Base-by-base conservation (phyloP, 1,140 invertebrate species). In the Saxidomus purpurata region DNA sequence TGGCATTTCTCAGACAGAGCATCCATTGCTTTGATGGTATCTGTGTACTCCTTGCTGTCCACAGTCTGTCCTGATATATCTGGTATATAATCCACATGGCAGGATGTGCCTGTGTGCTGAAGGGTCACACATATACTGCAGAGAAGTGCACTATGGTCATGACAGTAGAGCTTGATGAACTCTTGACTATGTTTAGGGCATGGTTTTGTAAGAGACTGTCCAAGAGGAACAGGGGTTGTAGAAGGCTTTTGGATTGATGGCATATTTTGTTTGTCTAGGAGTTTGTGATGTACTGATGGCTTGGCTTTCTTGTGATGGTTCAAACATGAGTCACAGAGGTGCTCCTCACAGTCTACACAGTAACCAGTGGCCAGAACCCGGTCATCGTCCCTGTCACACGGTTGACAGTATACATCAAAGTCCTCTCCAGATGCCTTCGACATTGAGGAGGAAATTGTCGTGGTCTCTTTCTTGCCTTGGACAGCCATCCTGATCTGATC, bases 131-230 rank as follows among this genome's bases (percentile, higher is more conserved):
- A 76, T 0, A 76, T 25, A 76, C 40, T 47, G 25, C 71, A 76
- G 6, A 76, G 71, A 11, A 47, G 25, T 0, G n/a, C 25, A 0
- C 28, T 49, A 49, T 76, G 71, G 25, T 76, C 40, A 76, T 25
- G 0, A n/a, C 71, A 76, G 71, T 76, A 76, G 25, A 76, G 8
- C 71, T 76, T 47, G 40, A 76, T 76, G 9, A 43, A 3, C n/a
- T 49, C 40, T 1, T 76, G 11, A 1, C n/a, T 49, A 38, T 76
- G 71, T 25, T 0, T 43, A n/a, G 9, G 4, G 25, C 71, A 76
- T 28, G 71, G 40, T 49, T 40, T 76, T 43, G 71, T 76, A n/a
- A 76, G 22, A 28, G n/a, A 63, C 4, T 6, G 15, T 63, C 19
- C 52, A 15, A 22, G 15, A 22, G 52, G 43, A 55, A 22, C 4